Base-by-base conservation (phyloP, 2,888 invertebrate species). In the Gari tellinella region DNA sequence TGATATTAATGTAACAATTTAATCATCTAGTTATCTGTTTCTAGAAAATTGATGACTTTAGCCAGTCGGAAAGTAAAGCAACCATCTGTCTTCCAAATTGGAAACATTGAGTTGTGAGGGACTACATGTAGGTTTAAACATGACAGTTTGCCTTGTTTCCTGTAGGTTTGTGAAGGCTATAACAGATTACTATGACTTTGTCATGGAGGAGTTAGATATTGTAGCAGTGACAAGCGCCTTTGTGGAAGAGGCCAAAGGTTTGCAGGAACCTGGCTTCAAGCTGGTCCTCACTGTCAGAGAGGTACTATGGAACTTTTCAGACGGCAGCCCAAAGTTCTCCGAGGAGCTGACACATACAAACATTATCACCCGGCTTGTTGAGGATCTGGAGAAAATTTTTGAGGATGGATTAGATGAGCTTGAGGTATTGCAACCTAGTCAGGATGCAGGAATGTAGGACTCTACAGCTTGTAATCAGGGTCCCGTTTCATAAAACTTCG, bases 231-330 rank as follows among this genome's bases (percentile, higher is more conserved):
- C 62, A 15, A 61, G 64, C 19, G 51, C 60, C 5, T 66, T 74
- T 23, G 55, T 74, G 19, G 52, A 68, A 10, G 74, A 74, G 43
- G 61, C 61, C 0, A 48, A 63, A 21, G 40, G 17, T n/a, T n/a
- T 43, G 3, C 38, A 55, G n/a, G 69, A 75, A 14, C 26, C 52
- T 25, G 63, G 58, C 15, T 31, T 45, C 19, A 23, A 41, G 15
- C 53, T 78, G 5, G 23, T 74, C 10, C 31, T 72, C 7, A 68
- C 61, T 26, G 61, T 82, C 5, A 57, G 83, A 21, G 77, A 81
- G 51, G 72, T 82, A 10, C 49, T 83, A 7, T 85, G 83, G 83
- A 85, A 85, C 53, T 83, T 76, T 43, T 77, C 82, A 0, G 85
- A 85, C 46, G 63, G 76, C 10, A 83, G 83, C 64, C 52, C 60